A percentile compares a stretch with the other conserved stretches of the same genome.
phyloP scores from a whole-genome alignment of 2,888 invertebrate species.

The Andrena haemorrhoa region DNA sequence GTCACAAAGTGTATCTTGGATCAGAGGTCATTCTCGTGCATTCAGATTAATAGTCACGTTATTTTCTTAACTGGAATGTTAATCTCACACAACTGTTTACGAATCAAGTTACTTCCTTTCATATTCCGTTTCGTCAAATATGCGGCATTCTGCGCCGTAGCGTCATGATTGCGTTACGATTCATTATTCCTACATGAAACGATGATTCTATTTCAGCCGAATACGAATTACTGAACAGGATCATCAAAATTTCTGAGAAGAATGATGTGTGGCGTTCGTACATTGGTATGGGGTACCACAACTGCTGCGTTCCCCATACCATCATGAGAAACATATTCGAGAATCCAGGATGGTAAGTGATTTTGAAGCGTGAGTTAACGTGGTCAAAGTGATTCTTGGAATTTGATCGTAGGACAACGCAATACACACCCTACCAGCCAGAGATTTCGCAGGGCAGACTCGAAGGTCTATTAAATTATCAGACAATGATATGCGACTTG shows the following conservation, averaged over 20 bases:
- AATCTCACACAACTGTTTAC: not conserved
- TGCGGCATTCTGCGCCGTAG: not conserved
- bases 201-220: slow-evolving; percentile 89
- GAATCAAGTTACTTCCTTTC: not conserved
- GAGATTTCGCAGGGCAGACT: slow-evolving; percentile 98
- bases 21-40: slow-evolving; percentile 75
- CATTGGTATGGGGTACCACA: slow-evolving; percentile 99
- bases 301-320: slow-evolving; percentile 97
- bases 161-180: not conserved
- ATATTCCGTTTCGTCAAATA: not conserved
- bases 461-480: slow-evolving; percentile 98
- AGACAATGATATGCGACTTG: slow-evolving; percentile 98
- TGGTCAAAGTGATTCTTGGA: not conserved
- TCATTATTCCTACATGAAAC: not conserved
- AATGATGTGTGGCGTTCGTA: slow-evolving; percentile 98
- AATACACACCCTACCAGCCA: slow-evolving; percentile 99
- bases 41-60: slow-evolving; percentile 73
- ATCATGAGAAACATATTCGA: slow-evolving; percentile 99
- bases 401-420: slow-evolving; percentile 92
- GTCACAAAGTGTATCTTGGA: slow-evolving; percentile 65
- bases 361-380: not conserved
- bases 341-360: slow-evolving; percentile 97
- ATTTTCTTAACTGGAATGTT: slow-evolving; percentile 53
- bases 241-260: slow-evolving; percentile 91
- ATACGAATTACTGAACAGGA: slow-evolving; percentile 93